Base-by-base conservation (phyloP, 2,888 invertebrate genomes). In the Athripsodes cinereus region DNA sequence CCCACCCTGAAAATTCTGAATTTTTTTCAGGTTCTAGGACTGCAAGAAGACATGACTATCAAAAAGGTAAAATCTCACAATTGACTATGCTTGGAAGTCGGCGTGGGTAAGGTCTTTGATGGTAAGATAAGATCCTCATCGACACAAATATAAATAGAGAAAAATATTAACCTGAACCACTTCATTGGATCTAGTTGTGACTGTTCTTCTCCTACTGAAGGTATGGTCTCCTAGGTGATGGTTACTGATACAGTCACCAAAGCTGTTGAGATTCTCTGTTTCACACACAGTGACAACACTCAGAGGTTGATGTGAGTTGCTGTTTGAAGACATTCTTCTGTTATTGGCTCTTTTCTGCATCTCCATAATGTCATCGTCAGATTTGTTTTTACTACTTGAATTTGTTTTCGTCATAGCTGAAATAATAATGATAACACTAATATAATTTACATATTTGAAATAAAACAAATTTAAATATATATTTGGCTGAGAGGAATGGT, bases 391-490 rank as follows among this genome's bases (percentile, higher is more conserved):
- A 0, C 81, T 80, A 57, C 82, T 74, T 50, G 72, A 71, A 64
- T 79, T 83, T 53, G 74, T 73, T 64, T 83, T 82, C 54, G 84
- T 84, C 69, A 84, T 81, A 53, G 82, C 81, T 81, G 71, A 40
- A 73, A 72, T 64, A 21, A 18, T 10, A 44, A 50, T n/a, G n/a
- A n/a, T n/a, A n/a, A n/a, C n/a, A n/a, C n/a, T n/a, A n/a, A n/a
- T n/a, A n/a, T n/a, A n/a, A n/a, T n/a, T n/a, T n/a, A n/a, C n/a
- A n/a, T n/a, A n/a, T n/a, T n/a, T n/a, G n/a, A n/a, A n/a, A n/a
- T n/a, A n/a, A n/a, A n/a, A n/a, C n/a, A n/a, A n/a, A n/a, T n/a
- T n/a, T n/a, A n/a, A n/a, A n/a, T n/a, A n/a, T n/a, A n/a, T n/a
- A n/a, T n/a, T n/a, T n/a, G n/a, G n/a, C n/a, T n/a, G n/a, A n/a